Percentiles rank a stretch among this genome's conserved stretches.
These are phyloP conservation scores for Lasioglossum pauxillum DNA, from an alignment of 2,888 invertebrate species.

Conservation along the genomic window DNA sequence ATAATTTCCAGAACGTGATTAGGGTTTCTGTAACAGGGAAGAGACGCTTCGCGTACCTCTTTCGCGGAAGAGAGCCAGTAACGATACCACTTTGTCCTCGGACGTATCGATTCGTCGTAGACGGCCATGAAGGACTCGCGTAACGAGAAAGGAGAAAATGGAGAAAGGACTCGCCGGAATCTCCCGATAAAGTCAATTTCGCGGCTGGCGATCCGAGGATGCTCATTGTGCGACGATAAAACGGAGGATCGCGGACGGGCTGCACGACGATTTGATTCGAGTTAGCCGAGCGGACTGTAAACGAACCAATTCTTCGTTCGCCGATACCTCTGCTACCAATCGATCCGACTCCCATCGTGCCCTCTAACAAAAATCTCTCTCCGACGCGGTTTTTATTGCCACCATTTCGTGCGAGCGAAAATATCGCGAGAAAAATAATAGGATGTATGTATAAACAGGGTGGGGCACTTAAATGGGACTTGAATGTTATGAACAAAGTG, in stretches of 20 bases:
- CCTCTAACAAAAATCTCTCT: too few species aligned
- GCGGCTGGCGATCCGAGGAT: conserved; percentile 11
- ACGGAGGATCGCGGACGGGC: background rate
- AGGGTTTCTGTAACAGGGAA: background rate
- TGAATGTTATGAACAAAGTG: too few species aligned
- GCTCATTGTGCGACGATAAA: background rate
- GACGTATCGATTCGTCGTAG: background rate
- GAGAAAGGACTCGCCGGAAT: background rate
- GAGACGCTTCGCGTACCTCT: too few species aligned
- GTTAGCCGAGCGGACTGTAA: background rate
- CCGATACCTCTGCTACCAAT: background rate
- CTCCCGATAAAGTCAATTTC: conserved; percentile 11
- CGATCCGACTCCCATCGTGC: background rate
- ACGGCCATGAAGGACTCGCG: conserved; percentile 4
- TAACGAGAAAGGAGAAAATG: background rate
- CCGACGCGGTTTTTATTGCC: too few species aligned
- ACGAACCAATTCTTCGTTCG: background rate
- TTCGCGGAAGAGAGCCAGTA: background rate
- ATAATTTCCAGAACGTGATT: background rate
- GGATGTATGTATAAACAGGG: too few species aligned
- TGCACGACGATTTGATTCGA: background rate
- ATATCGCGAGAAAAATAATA: too few species aligned
- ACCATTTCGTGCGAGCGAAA: too few species aligned
- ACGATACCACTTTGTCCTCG: conserved; percentile 3
- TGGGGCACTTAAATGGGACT: too few species aligned